Percentiles rank a stretch among this genome's conserved stretches.
Conservation (phyloP, 2,113 vertebrate species). For the Dicerorhinus sumatrensis region DNA sequence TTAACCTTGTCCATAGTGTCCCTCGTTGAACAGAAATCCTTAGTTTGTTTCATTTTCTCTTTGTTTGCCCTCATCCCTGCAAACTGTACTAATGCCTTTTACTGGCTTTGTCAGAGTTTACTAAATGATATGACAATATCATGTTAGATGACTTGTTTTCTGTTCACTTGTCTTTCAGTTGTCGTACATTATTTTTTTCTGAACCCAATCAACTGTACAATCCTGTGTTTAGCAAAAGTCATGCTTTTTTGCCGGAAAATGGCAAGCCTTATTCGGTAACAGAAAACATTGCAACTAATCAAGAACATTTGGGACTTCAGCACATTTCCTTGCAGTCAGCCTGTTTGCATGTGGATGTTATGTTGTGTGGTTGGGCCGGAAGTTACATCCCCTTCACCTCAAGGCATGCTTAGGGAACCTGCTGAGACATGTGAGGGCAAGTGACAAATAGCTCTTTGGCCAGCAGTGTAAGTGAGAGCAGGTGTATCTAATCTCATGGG, state of each 20-base stretch:
- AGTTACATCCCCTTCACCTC: background rate
- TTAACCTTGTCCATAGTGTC: background rate
- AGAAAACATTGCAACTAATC: constrained; percentile 54
- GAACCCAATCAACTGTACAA: constrained; percentile 60
- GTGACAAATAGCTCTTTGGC: background rate
- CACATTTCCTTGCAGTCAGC: constrained; percentile 23
- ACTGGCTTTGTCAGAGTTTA: constrained; percentile 6
- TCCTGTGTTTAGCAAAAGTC: constrained; percentile 10
- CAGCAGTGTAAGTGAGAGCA: background rate
- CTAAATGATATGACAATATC: background rate
- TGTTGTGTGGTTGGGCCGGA: background rate
- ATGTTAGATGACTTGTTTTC: constrained; percentile 21
- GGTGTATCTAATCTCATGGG: background rate
- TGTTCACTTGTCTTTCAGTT: constrained; percentile 71
- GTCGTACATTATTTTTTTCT: constrained; percentile 60
- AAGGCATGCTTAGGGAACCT: background rate
- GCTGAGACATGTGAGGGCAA: background rate
- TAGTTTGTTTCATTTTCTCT: constrained; percentile 36
- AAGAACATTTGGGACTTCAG: constrained; percentile 73
- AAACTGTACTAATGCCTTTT: background rate
- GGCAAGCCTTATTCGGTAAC: constrained; percentile 67
- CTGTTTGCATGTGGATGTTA: constrained; percentile 24
- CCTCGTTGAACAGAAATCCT: background rate
- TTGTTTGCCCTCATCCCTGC: background rate
- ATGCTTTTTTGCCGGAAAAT: constrained; percentile 56